Conservation (phyloP, 2,888 invertebrate genomes). For the Hypolimnas misippus region DNA sequence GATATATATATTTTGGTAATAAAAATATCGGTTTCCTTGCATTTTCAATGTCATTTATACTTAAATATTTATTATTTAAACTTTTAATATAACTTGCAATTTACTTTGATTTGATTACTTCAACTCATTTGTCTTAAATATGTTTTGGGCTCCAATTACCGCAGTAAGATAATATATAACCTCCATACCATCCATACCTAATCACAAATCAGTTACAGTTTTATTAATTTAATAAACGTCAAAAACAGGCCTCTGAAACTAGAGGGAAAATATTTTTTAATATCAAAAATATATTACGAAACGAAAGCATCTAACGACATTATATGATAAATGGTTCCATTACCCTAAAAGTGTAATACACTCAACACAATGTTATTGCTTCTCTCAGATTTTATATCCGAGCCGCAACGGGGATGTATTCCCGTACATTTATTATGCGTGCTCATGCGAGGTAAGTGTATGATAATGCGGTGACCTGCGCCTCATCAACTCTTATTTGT, state of each 20-base stretch:
- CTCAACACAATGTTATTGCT: conserved; percentile 27
- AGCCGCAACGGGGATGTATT: conserved; percentile 18
- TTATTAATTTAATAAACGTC: neutral
- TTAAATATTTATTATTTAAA: no score
- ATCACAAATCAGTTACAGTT: no score
- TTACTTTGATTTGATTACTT: no score
- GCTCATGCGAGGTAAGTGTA: conserved; percentile 29
- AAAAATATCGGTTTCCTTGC: no score
- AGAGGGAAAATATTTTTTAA: no score
- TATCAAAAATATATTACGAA: neutral
- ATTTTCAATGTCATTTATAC: no score
- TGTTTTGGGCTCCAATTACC: no score
- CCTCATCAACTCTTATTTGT: conserved; percentile 22
- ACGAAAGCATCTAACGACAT: conserved; percentile 10
- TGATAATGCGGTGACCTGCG: conserved; percentile 27
- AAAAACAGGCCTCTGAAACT: no score
- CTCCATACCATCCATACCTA: no score
- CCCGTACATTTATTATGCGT: conserved; percentile 21
- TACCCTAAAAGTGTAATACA: conserved; percentile 37
- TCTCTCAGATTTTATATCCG: conserved; percentile 28
- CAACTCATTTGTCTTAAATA: no score
- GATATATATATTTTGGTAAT: neutral
- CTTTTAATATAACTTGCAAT: no score
- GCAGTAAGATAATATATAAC: no score
- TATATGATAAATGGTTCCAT: conserved; percentile 33